A percentile compares a stretch with the other conserved stretches of the same genome.
Conservation (phyloP, 1,140 invertebrate genomes). For the Laupala kohalensis region DNA sequence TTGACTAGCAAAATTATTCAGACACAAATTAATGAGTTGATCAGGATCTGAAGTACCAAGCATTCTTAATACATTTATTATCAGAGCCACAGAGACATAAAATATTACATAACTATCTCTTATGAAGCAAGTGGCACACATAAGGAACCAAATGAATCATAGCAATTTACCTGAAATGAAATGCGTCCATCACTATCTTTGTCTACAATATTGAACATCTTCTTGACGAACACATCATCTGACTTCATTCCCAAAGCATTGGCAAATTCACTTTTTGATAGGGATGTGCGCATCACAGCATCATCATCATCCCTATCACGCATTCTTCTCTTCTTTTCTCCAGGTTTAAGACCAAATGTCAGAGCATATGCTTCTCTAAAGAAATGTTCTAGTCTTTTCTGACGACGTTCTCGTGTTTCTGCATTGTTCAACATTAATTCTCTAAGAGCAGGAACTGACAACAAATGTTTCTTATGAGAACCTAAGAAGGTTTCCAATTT, state of each 20-base stretch:
- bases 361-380: conserved; percentile 95
- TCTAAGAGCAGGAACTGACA: conserved; percentile 48
- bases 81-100: too few relatives aligned
- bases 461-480: conserved; percentile 68
- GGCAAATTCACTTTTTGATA: conserved; percentile 93
- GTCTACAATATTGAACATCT: conserved; percentile 98
- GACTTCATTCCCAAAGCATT: conserved; percentile 92
- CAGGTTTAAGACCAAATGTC: conserved; percentile 69
- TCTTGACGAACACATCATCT: conserved; percentile 92
- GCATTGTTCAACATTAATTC: conserved; percentile 86
- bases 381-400: conserved; percentile 80
- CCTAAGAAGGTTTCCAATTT: conserved; percentile 76
- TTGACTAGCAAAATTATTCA: too few relatives aligned
- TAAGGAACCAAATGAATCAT: not conserved
- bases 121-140: not conserved
- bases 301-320: conserved; percentile 14
- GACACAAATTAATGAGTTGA: too few relatives aligned
- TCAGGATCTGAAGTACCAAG: too few relatives aligned
- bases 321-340: conserved; percentile 34
- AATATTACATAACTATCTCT: not conserved
- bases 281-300: conserved; percentile 67
- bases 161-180: conserved; percentile 40
- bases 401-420: conserved; percentile 88
- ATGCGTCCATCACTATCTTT: conserved; percentile 91
- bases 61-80: too few relatives aligned